phyloP scores from a whole-genome alignment of 2,888 invertebrate genomes.

The Unio delphinus region DNA sequence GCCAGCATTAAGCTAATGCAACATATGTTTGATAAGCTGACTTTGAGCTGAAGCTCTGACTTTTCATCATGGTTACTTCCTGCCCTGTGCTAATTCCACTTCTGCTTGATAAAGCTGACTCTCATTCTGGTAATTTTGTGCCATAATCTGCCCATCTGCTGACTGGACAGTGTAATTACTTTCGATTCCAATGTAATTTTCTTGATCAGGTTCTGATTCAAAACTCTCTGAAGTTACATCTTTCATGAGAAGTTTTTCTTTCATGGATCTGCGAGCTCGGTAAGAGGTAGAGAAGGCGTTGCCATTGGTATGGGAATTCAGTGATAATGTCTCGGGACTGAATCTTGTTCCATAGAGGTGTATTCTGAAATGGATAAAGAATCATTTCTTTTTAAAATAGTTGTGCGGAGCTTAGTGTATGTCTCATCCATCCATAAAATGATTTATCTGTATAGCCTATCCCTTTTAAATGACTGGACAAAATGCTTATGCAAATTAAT shows the following conservation, averaged over 20 bases:
- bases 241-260: conserved; percentile 61
- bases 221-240: conserved; percentile 48
- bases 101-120: too few relatives aligned
- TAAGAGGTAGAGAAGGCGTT: conserved; percentile 17
- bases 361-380: conserved; percentile 36
- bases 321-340: conserved; percentile 57
- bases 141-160: conserved; percentile 17
- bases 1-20: too few relatives aligned
- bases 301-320: conserved; percentile 40
- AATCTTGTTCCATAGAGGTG: conserved; percentile 45
- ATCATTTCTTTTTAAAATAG: too few relatives aligned
- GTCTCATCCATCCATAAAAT: too few relatives aligned
- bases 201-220: conserved; percentile 39
- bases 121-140: background rate
- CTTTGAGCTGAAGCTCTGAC: too few relatives aligned
- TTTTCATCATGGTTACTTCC: too few relatives aligned
- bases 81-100: too few relatives aligned
- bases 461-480: too few relatives aligned
- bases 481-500: too few relatives aligned
- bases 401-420: too few relatives aligned
- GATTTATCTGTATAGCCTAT: too few relatives aligned
- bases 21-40: too few relatives aligned
- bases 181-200: conserved; percentile 43
- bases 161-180: conserved; percentile 32
- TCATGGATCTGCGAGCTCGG: conserved; percentile 53